A percentile compares a stretch with the other conserved stretches of the same genome.
Conservation (phyloP, 2,888 invertebrate genomes). For the Druceiella hillmani region DNA sequence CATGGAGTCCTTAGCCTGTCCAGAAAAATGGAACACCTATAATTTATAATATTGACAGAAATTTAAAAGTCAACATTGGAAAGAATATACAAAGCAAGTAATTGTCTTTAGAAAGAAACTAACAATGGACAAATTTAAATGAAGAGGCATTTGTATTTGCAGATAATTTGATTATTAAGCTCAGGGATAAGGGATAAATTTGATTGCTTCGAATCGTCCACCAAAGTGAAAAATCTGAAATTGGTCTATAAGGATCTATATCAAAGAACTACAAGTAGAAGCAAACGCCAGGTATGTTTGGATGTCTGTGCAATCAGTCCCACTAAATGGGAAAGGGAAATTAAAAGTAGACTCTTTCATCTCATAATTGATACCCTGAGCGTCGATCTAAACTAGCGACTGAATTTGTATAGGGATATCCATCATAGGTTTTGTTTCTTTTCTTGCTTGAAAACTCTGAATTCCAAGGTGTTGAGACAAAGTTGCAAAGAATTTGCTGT, state of each 20-base stretch:
- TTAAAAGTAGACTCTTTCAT: slow-evolving; percentile 22
- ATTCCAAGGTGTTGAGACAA: slow-evolving; percentile 22
- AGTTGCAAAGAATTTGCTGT: slow-evolving; percentile 19
- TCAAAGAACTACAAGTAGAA: slow-evolving; percentile 26
- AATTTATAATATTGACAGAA: slow-evolving; percentile 23
- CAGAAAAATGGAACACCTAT: slow-evolving; percentile 22
- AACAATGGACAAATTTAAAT: slow-evolving; percentile 23
- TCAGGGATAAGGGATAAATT: slow-evolving; percentile 24
- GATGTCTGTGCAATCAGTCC: slow-evolving; percentile 20
- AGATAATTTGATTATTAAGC: slow-evolving; percentile 21
- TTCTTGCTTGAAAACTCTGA: too few relatives aligned
- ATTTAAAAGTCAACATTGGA: slow-evolving; percentile 23
- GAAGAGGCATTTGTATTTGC: slow-evolving; percentile 22
- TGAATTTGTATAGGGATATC: slow-evolving; percentile 19
- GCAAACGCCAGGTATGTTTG: slow-evolving; percentile 24
- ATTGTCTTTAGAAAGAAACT: slow-evolving; percentile 24
- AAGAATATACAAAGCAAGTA: slow-evolving; percentile 25
- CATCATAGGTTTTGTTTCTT: slow-evolving; percentile 23
- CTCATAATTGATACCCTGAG: slow-evolving; percentile 25
- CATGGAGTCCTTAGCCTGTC: slow-evolving; percentile 21
- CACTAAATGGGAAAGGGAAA: slow-evolving; percentile 23
- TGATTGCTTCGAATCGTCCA: slow-evolving; percentile 23
- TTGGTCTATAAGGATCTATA: slow-evolving; percentile 24
- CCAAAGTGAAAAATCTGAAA: slow-evolving; percentile 21
- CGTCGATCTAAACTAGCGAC: slow-evolving; percentile 23